phyloP scores from a whole-genome alignment of 1,140 invertebrate species.

The Drosophila watanabei region DNA sequence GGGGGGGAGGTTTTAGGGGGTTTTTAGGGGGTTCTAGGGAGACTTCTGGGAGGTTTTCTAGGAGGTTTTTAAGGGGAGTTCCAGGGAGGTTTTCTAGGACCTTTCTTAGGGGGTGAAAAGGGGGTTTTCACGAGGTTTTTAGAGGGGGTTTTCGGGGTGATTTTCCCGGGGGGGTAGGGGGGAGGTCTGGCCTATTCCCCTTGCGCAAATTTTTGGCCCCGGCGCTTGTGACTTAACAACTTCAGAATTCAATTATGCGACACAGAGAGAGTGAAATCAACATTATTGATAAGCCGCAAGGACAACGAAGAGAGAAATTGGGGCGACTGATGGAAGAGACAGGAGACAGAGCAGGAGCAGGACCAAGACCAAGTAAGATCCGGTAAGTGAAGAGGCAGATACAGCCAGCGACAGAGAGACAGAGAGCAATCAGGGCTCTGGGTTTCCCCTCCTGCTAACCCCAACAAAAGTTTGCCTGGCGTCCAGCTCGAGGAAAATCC shows the following conservation, averaged over 20 bases:
- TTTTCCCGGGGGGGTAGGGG: background rate
- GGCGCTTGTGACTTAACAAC: constrained; percentile 77
- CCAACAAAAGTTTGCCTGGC: constrained; percentile 63
- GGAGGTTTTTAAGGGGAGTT: background rate
- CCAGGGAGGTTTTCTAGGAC: background rate
- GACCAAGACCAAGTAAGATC: background rate
- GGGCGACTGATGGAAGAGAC: constrained; percentile 5
- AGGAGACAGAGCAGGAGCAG: background rate
- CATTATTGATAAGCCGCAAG: constrained; percentile 84
- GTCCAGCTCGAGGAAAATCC: background rate
- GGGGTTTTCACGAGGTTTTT: background rate
- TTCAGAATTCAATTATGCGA: constrained; percentile 84
- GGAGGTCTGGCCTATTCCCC: constrained; percentile 45
- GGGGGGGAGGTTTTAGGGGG: background rate
- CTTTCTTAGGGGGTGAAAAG: too few relatives aligned
- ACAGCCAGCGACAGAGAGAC: background rate
- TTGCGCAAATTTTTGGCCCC: constrained; percentile 70
- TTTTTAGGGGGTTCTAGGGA: too few relatives aligned
- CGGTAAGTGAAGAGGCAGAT: background rate
- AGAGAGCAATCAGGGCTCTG: constrained; percentile 49
- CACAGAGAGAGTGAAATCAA: constrained; percentile 79
- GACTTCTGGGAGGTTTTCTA: background rate
- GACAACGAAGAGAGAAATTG: constrained; percentile 57
- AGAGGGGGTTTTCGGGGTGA: background rate
- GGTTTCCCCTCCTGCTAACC: background rate